Evolutionary conservation across 37 sponge, comb jelly and placozoan genomes (phyloP).

Genomic region (Chondrosia reniformis): DNA sequence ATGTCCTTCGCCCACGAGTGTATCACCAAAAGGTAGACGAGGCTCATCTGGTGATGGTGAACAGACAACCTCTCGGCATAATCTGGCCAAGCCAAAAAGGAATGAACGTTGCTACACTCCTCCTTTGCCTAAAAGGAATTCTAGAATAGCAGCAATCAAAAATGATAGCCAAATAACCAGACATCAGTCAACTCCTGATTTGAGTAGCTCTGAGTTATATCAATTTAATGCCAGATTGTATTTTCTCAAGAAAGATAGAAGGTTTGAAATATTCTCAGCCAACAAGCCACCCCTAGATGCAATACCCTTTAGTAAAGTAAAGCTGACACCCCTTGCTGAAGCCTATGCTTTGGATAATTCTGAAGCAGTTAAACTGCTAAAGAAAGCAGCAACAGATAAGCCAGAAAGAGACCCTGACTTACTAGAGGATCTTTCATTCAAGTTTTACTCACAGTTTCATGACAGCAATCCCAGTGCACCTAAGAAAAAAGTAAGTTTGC

Average conservation of each 20-base stretch:
- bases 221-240: neutral
- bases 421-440: too few species aligned
- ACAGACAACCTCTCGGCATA: too few species aligned
- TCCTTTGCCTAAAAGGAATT: too few species aligned
- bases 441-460: too few species aligned
- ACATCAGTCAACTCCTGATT: neutral
- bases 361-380: slow-evolving; percentile 25
- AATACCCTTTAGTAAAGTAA: slow-evolving; percentile 27
- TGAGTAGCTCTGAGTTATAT: neutral
- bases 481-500: too few species aligned
- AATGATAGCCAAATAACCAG: neutral
- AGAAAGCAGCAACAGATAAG: slow-evolving; percentile 42
- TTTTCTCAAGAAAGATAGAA: neutral
- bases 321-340: slow-evolving; percentile 58
- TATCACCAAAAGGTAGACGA: too few species aligned
- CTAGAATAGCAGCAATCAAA: neutral
- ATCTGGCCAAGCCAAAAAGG: too few species aligned
- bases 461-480: too few species aligned
- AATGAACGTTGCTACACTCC: neutral
- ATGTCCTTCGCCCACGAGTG: too few species aligned
- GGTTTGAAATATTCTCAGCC: neutral
- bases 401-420: too few species aligned
- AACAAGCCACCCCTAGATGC: neutral
- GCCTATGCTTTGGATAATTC: slow-evolving; percentile 34
- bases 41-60: too few species aligned